Base-by-base conservation (phyloP, 2,888 invertebrate genomes). In the Drosophila affinis region DNA sequence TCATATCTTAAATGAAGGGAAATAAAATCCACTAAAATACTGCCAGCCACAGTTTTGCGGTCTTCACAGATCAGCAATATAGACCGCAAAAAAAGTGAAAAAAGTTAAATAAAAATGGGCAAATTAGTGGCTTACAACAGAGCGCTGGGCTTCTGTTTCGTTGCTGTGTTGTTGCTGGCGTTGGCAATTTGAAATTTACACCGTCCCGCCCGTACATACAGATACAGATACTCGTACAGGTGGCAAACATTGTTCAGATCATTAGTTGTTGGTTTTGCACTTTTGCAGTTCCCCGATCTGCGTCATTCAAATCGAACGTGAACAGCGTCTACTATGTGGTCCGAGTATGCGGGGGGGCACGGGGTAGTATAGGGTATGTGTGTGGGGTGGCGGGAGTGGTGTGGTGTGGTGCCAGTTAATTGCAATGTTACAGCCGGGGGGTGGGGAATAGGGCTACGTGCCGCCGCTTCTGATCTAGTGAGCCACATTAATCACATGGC, bases 251-350 rank as follows among this genome's bases (percentile, higher is more conserved):
- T 73, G 75, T 62, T 69, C 56, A 65, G 59, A 78, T 87, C 84
- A 77, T 78, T 81, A 77, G 62, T 56, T 68, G 71, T 77, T 81
- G 72, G 62, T 54, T 81, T 77, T 70, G 62, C 79, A 75, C 72
- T 67, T 82, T 71, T 72, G 45, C 56, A 78, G 68, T 78, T 72
- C n/a, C 45, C 70, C 74, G 63, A 72, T 77, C 68, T 84, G 78
- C 82, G 82, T 82, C 82, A 82, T 84, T 82, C 81, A 64, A 81
- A 69, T 80, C 81, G 65, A 86, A 68, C 82, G 78, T 83, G 73
- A 65, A 62, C 68, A 58, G 62, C 54, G 54, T 29, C 7, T 29
- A 29, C 29, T 29, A 9, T 29, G 9, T 29, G 27, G 27, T 29
- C 2, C 9, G 29, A 9, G 7, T 7, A 9, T 29, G 29, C 3